phyloP scores from a whole-genome alignment of 2,888 invertebrate genomes.

The Chymomyza amoena region DNA sequence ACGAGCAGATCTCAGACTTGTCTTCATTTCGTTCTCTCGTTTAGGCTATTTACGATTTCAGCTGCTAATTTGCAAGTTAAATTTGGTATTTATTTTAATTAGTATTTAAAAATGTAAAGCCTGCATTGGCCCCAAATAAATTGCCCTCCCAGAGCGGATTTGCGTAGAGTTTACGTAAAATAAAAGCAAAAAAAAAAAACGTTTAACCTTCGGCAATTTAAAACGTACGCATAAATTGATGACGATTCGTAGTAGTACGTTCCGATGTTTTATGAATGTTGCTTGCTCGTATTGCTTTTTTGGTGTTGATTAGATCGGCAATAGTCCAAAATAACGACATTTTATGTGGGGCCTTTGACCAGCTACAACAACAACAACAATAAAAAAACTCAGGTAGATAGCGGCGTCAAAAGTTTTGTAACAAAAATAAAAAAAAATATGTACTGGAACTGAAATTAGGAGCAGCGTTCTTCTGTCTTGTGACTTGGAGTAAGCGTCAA shows the following conservation, averaged over 20 bases:
- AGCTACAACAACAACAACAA: background rate
- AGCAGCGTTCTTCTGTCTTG: background rate
- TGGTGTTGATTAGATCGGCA: constrained; percentile 49
- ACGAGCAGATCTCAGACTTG: constrained; percentile 19
- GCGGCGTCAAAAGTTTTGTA: background rate
- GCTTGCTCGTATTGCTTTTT: background rate
- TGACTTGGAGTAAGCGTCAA: background rate
- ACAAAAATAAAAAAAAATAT: background rate
- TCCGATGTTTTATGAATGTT: background rate
- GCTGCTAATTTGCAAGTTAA: constrained; percentile 66
- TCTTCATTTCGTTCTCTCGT: constrained; percentile 30
- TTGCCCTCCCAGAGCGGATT: background rate
- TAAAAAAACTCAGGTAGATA: background rate
- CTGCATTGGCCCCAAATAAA: constrained; percentile 1
- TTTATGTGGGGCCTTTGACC: background rate
- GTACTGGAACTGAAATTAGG: background rate
- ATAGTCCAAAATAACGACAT: background rate
- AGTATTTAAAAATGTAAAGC: constrained; percentile 31
- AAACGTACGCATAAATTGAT: background rate
- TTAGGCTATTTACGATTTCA: constrained; percentile 33
- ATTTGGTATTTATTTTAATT: constrained; percentile 49
- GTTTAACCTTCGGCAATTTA: background rate
- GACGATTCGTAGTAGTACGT: background rate
- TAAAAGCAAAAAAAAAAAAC: constrained; percentile 1
- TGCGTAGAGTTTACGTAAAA: background rate